phyloP scores from a whole-genome alignment of 2,113 vertebrate species.

The Agapornis roseicollis region DNA sequence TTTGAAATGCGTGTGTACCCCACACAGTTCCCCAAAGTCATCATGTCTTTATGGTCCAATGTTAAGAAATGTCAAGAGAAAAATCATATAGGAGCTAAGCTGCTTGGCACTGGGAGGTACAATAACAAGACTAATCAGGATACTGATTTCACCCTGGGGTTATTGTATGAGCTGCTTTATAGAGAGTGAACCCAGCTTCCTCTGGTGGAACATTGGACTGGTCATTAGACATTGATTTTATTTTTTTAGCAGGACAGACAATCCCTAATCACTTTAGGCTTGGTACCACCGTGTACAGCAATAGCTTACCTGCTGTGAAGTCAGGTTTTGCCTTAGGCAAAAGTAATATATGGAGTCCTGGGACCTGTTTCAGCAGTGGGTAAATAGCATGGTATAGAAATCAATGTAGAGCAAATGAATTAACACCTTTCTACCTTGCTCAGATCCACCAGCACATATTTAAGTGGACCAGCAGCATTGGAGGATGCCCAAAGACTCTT shows the following conservation, averaged over 20 bases:
- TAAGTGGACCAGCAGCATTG: too few species aligned
- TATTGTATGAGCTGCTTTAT: neutral
- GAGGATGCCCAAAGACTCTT: neutral
- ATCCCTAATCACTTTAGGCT: constrained; percentile 2
- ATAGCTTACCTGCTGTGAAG: neutral
- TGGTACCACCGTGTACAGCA: neutral
- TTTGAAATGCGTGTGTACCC: neutral
- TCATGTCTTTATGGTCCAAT: neutral
- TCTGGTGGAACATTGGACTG: neutral
- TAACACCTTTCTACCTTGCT: neutral
- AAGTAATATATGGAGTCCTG: neutral
- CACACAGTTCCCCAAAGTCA: neutral
- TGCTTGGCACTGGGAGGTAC: neutral
- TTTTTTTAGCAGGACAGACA: constrained; percentile 32
- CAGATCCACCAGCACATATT: neutral
- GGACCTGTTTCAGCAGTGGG: neutral
- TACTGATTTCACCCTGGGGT: neutral
- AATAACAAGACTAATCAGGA: neutral
- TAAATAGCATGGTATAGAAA: neutral
- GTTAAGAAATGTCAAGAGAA: neutral
- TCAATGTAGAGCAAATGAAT: neutral
- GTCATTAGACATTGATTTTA: constrained; percentile 45
- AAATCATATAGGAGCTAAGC: neutral
- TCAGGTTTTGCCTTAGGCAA: neutral
- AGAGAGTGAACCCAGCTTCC: neutral